Conservation (phyloP, 1,140 invertebrate species). For the Macrotrachela quadricornifera region DNA sequence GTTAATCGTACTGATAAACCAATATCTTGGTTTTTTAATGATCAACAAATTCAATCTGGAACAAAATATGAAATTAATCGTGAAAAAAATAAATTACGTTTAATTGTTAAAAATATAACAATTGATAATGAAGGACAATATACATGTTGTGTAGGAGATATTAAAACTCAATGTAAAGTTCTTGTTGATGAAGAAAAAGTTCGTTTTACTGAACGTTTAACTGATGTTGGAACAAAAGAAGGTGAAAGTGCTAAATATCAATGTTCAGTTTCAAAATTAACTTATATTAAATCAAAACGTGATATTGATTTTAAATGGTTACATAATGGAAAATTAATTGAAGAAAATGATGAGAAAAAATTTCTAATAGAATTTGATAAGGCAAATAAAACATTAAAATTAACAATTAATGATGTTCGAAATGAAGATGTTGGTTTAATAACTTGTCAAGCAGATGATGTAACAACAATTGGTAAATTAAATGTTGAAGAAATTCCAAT, state of each 20-base stretch:
- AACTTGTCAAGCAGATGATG: not conserved
- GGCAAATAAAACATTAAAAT: not conserved
- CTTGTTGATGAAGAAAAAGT: constrained; percentile 5
- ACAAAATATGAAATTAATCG: not conserved
- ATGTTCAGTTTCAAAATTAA: constrained; percentile 4
- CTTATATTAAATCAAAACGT: constrained; percentile 1
- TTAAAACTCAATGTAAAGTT: not conserved
- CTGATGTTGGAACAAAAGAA: constrained; percentile 2
- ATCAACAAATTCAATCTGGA: too few species aligned
- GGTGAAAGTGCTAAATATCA: constrained; percentile 1
- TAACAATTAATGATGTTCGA: not conserved
- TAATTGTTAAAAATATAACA: not conserved
- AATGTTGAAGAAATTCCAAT: constrained; percentile 6
- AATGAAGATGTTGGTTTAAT: not conserved
- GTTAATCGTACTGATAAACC: not conserved
- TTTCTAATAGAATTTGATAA: not conserved
- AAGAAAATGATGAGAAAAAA: not conserved
- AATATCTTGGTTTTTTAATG: too few species aligned
- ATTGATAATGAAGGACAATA: not conserved
- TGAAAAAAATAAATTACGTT: not conserved
- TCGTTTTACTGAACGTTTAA: constrained; percentile 1
- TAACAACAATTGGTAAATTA: not conserved
- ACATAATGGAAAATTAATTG: not conserved
- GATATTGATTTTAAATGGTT: not conserved
- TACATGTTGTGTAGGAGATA: too few species aligned